A percentile compares a stretch with the other conserved stretches of the same genome.
phyloP scores from a whole-genome alignment of 2,888 invertebrate species.

The Unio delphinus region DNA sequence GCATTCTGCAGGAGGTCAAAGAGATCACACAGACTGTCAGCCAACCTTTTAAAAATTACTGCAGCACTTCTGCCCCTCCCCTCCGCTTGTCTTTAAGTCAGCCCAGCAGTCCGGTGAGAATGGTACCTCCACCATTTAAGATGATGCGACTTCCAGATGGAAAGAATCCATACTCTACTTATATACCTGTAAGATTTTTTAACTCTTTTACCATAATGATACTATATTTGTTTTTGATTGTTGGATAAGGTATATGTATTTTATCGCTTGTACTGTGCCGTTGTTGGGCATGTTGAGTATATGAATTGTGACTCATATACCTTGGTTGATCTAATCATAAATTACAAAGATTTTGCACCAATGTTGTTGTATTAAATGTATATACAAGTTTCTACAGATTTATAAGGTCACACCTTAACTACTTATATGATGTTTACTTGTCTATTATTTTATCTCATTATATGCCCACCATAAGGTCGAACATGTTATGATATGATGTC shows the following conservation, averaged over 20 bases:
- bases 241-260: not conserved
- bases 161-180: conserved; percentile 57
- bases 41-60: conserved; percentile 53
- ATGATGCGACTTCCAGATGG: conserved; percentile 59
- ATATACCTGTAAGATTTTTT: conserved; percentile 45
- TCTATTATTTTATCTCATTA: too few relatives aligned
- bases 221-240: not conserved
- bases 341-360: too few relatives aligned
- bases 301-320: too few relatives aligned
- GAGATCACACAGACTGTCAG: conserved; percentile 41
- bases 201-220: not conserved
- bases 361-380: too few relatives aligned
- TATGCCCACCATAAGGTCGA: too few relatives aligned
- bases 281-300: too few relatives aligned
- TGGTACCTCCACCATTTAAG: conserved; percentile 33
- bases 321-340: too few relatives aligned
- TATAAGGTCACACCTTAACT: too few relatives aligned
- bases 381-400: too few relatives aligned
- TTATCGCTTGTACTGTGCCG: too few relatives aligned
- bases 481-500: too few relatives aligned
- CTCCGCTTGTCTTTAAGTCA: conserved; percentile 20
- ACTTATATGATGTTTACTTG: too few relatives aligned
- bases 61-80: conserved; percentile 34
- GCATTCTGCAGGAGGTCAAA: conserved; percentile 43
- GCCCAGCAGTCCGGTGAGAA: conserved; percentile 32